Base-by-base conservation (phyloP, 2,888 invertebrate species). In the Brenthis hecate region DNA sequence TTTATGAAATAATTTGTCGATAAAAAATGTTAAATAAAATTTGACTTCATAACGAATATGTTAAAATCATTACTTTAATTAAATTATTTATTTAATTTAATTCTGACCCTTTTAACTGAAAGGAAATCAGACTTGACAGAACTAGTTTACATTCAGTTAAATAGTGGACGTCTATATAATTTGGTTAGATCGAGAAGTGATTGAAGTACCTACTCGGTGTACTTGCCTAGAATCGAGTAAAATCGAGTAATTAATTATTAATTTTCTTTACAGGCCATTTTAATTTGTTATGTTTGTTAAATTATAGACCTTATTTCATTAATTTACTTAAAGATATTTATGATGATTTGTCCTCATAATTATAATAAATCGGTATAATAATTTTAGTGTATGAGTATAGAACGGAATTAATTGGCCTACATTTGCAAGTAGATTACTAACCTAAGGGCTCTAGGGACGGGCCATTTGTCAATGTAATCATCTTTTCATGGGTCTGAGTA, bases 381-480 rank as follows among this genome's bases (percentile, higher is more conserved):
- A 78, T 80, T 78, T 75, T 72, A 71, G 71, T 77, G 80, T 81
- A 77, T 76, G 58, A 58, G 54, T 60, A 56, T 48, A 76, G 76
- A 77, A 73, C 77, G 81, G 80, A 85, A 86, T 87, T 86, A 87
- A 87, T 86, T 83, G 83, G 81, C 75, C 79, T 78, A 81, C 82
- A 84, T 85, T 84, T 78, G 80, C 80, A 74, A 80, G 85, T 80
- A 84, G 84, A 87, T 88, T 85, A 86, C 83, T 80, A 81, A 81
- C 81, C 82, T 76, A 75, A 76, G 76, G 74, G 74, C 80, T 76
- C 77, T 68, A 79, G 82, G 85, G 81, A 80, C 77, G 75, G 72
- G 71, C 80, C 82, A 85, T 86, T 88, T 85, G 86, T 87, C 86
- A 88, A 83, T 80, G 80, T 86, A 86, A 88, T 88, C 85, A 87